Evolutionary conservation across 1,140 invertebrate genomes (phyloP), one percentile per base, ranked within the genome.

Genomic region (Drosophila punjabiensis): DNA sequence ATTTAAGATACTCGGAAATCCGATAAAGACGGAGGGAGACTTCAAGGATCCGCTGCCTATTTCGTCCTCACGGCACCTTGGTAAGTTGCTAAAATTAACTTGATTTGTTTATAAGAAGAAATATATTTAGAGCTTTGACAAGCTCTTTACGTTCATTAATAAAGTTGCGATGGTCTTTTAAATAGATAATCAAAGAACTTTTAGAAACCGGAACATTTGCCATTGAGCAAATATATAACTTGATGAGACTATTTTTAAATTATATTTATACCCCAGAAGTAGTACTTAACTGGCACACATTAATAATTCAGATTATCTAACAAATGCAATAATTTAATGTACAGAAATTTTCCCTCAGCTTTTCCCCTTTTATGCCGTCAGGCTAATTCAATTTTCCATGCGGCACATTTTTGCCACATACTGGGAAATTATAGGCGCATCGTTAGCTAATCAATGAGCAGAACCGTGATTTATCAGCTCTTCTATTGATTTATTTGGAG

Each of bases 401-500:
- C 11, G 1, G 48, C 43, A 28, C 37, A 67, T 55, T 53, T 68
- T 65, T 35, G 30, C 14, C 43, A 63, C 35, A 79, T 48, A 45
- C 3, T n/a, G 20, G 13, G 30, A 82, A 69, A 68, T 69, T 62
- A 73, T 59, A 50, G 79, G 48, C 78, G 39, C 67, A 62, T 81
- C 76, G 64, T 77, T 88, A 64, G 76, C 76, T 65, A 66, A 56
- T 62, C 58, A 86, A 82, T 73, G 75, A 53, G 59, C 78, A 66
- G 63, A 89, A 81, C 66, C 71, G 66, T 75, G 84, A 88, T 88
- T 89, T 88, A 89, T 88, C 64, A 71, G 52, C 55, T 64, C 18
- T 43, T 53, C 55, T 88, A 88, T 89, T 88, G 85, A 88, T 88
- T 88, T 84, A 84, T 85, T 84, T 75, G 62, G 78, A 79, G 67